Evolutionary conservation across 2,797 vertebrate genomes (phyloP).

Genomic region (Squalus acanthias): DNA sequence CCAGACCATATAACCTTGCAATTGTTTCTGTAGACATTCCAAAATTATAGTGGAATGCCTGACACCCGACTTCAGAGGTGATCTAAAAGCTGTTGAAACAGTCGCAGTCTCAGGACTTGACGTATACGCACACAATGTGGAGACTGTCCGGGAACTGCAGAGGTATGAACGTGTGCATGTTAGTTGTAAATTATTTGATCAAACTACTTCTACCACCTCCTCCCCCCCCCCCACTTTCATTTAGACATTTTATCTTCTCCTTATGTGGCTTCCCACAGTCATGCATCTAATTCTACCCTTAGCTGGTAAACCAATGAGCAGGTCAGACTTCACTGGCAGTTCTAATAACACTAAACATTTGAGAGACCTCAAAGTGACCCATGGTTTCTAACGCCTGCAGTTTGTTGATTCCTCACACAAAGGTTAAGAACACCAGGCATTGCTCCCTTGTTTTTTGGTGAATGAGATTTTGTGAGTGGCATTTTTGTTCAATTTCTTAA

Average conservation of each 20-base stretch:
- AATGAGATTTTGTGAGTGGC: background rate
- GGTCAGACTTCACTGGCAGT: background rate
- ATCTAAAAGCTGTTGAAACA: conserved; percentile 76
- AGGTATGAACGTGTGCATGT: conserved; percentile 59
- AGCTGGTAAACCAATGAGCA: background rate
- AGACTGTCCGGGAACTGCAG: conserved; percentile 88
- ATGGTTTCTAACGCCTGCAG: background rate
- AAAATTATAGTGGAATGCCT: conserved; percentile 87
- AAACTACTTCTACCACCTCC: background rate
- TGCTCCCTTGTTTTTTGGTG: background rate
- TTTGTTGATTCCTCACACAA: background rate
- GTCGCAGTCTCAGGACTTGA: conserved; percentile 82
- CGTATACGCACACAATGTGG: conserved; percentile 92
- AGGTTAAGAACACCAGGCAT: background rate
- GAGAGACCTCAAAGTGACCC: background rate
- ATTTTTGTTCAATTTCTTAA: background rate
- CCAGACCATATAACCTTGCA: background rate
- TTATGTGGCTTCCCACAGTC: background rate
- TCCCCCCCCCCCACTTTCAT: background rate
- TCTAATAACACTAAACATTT: background rate
- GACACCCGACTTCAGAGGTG: conserved; percentile 89
- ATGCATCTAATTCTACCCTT: background rate
- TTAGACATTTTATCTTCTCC: background rate
- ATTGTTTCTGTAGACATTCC: conserved; percentile 60
- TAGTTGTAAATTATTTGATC: background rate